Evolutionary conservation across 2,888 invertebrate species (phyloP).

Genomic region (Phasia obesa): DNA sequence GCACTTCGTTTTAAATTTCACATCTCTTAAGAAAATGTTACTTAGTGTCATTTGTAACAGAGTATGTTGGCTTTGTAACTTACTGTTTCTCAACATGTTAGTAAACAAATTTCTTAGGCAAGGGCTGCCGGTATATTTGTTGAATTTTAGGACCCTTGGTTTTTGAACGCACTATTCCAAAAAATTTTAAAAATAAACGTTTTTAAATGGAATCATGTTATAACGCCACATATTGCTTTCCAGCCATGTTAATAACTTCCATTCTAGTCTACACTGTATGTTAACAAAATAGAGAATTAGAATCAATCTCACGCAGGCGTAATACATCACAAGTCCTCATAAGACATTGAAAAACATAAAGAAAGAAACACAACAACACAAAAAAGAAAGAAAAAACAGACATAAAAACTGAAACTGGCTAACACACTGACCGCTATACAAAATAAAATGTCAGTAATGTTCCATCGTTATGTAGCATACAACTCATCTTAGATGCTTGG

Average conservation of each 20-base stretch:
- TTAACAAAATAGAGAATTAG: background rate
- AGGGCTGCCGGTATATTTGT: too few species aligned
- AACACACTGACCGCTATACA: conserved; percentile 70
- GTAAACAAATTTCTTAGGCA: too few species aligned
- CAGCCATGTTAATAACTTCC: conserved; percentile 34
- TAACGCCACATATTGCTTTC: background rate
- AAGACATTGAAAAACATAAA: conserved; percentile 54
- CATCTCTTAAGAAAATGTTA: too few species aligned
- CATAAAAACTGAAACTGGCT: conserved; percentile 56
- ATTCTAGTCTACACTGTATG: conserved; percentile 49
- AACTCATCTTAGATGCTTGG: conserved; percentile 12
- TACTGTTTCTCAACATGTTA: too few species aligned
- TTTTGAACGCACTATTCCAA: too few species aligned
- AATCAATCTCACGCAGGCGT: conserved; percentile 33
- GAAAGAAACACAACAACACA: conserved; percentile 16
- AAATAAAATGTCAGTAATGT: conserved; percentile 53
- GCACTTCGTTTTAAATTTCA: too few species aligned
- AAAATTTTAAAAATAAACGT: background rate
- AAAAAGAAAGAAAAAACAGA: conserved; percentile 32
- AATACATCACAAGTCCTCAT: background rate
- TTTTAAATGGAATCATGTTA: background rate
- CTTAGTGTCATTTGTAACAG: too few species aligned
- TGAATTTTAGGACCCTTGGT: too few species aligned
- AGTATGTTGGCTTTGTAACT: too few species aligned
- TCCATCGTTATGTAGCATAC: conserved; percentile 12